A percentile compares a stretch with the other conserved stretches of the same genome.
These are phyloP conservation scores for Mycteria americana DNA, from an alignment of 2,797 vertebrate species.

Conservation along the genomic window DNA sequence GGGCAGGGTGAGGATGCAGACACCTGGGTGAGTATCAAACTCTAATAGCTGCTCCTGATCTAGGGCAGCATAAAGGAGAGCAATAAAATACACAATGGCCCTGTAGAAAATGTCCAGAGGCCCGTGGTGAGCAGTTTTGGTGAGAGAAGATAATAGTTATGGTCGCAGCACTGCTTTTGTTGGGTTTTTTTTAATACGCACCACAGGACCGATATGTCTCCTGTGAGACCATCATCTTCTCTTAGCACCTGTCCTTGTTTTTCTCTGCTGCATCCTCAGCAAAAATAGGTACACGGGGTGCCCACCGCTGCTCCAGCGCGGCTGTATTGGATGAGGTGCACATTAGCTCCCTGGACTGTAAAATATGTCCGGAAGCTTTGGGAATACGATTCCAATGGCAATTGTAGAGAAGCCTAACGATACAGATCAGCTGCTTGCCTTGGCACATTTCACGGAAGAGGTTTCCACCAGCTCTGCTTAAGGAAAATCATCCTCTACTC, in stretches of 20 bases:
- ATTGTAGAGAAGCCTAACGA: not conserved
- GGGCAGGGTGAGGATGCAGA: not conserved
- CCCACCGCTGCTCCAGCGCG: not conserved
- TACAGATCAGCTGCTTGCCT: slow-evolving; percentile 17
- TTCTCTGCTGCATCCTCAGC: not conserved
- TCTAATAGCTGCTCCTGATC: not conserved
- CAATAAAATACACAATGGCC: rapidly evolving
- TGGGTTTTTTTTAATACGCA: not conserved
- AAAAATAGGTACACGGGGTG: not conserved
- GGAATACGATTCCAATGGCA: not conserved
- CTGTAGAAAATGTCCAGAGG: not conserved
- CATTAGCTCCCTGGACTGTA: not conserved
- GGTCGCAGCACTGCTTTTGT: not conserved
- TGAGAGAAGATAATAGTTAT: not conserved
- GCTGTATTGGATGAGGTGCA: not conserved
- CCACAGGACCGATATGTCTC: not conserved
- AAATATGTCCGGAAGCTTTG: not conserved
- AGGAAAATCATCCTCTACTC: not conserved
- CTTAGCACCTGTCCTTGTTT: not conserved
- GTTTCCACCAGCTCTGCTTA: not conserved
- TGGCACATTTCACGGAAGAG: not conserved
- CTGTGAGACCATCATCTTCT: not conserved
- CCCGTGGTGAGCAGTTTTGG: not conserved
- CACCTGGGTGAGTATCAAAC: not conserved
- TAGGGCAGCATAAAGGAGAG: not conserved